phyloP scores from a whole-genome alignment of 2,797 vertebrate species.

The Gallinago nigripennis region DNA sequence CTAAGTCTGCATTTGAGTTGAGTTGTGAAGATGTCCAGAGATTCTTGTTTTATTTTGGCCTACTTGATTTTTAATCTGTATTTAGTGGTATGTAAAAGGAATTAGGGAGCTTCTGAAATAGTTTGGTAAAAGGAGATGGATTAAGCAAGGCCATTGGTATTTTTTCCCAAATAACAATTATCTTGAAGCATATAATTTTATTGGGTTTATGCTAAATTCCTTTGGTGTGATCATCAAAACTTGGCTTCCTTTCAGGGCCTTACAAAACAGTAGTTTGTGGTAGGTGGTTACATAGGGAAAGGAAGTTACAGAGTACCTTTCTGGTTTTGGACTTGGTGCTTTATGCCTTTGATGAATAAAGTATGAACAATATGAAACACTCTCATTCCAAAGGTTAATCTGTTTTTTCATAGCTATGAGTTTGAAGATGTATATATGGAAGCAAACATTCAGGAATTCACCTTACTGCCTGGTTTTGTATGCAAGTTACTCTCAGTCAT shows the following conservation, averaged over 20 bases:
- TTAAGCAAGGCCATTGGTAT: background rate
- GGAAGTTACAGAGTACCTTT: background rate
- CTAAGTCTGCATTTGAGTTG: background rate
- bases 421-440: background rate
- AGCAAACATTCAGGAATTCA: background rate
- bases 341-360: background rate
- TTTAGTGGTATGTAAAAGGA: background rate
- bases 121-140: background rate
- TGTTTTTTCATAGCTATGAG: background rate
- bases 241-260: background rate
- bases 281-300: background rate
- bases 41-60: background rate
- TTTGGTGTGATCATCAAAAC: background rate
- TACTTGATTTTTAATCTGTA: background rate
- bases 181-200: background rate
- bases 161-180: background rate
- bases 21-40: background rate
- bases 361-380: background rate
- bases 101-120: background rate
- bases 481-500: background rate
- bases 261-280: background rate
- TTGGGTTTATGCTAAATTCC: background rate
- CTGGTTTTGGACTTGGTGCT: background rate
- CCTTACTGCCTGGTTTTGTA: background rate
- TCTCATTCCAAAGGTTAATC: background rate